These are phyloP conservation scores for Perognathus longimembris DNA, from an alignment of 2,113 vertebrate species.

Conservation along the genomic window DNA sequence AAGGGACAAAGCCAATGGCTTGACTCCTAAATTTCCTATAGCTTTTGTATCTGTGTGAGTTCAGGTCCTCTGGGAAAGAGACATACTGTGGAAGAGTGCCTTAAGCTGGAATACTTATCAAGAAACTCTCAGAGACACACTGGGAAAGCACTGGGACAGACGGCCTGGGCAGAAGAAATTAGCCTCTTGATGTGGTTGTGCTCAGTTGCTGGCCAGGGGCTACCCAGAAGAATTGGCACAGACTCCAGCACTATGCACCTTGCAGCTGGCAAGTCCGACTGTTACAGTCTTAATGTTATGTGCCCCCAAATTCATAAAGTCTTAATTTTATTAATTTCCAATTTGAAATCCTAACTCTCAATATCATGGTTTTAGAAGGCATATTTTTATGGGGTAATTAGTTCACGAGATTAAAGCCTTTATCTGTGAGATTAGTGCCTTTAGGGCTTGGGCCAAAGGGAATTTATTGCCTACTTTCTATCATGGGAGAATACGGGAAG, in stretches of 20 bases:
- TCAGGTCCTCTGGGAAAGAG: background rate
- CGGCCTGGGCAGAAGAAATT: background rate
- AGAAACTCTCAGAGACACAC: background rate
- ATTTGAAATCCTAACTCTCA: background rate
- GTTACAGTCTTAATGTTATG: background rate
- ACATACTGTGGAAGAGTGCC: background rate
- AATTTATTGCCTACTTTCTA: background rate
- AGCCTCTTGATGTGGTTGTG: accelerated
- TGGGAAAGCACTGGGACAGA: background rate
- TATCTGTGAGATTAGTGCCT: background rate
- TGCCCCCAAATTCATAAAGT: background rate
- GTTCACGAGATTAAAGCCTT: background rate
- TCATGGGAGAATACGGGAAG: background rate
- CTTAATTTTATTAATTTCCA: no score
- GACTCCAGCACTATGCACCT: background rate
- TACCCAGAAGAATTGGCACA: background rate
- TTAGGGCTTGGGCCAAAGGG: background rate
- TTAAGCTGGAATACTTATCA: background rate
- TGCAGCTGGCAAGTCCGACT: background rate
- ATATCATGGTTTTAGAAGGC: background rate
- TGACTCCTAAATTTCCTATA: background rate
- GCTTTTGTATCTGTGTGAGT: background rate
- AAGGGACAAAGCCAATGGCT: background rate
- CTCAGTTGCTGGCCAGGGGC: background rate
- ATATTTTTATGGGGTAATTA: no score